Percentiles rank a stretch among this genome's conserved stretches.
These are phyloP conservation scores for Pholis gunnellus DNA, from an alignment of 2,113 vertebrate species.

Conservation along the genomic window DNA sequence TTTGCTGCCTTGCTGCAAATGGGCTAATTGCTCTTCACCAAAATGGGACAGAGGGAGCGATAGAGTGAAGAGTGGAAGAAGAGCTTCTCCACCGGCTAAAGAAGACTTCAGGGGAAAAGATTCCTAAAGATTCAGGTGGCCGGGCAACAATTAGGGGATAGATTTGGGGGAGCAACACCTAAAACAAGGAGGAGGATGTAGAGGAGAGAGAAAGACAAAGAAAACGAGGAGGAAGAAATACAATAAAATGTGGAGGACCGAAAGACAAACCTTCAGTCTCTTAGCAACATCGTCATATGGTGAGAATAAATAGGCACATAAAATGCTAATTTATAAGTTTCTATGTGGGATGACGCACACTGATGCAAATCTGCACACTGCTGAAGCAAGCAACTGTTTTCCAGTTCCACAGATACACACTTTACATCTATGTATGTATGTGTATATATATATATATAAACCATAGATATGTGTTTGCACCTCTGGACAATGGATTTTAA, in stretches of 20 bases:
- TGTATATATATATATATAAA: not conserved
- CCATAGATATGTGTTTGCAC: not conserved
- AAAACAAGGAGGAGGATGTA: not conserved
- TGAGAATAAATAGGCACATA: not conserved
- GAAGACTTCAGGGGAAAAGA: conserved; percentile 2
- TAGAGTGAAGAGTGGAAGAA: conserved; percentile 9
- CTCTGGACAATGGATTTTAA: not conserved
- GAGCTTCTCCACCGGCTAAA: not conserved
- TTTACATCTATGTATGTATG: not conserved
- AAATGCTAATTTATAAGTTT: conserved; percentile 22
- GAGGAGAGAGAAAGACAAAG: not conserved
- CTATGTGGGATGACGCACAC: conserved; percentile 5
- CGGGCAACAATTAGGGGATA: not conserved
- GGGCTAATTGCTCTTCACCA: conserved; percentile 72
- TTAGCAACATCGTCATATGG: conserved; percentile 32
- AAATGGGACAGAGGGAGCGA: conserved; percentile 56
- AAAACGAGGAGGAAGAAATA: conserved; percentile 2
- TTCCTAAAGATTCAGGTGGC: not conserved
- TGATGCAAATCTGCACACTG: conserved; percentile 1
- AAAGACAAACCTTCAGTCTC: conserved; percentile 8
- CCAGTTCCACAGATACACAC: not conserved
- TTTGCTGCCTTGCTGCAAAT: conserved; percentile 37
- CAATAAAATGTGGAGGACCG: not conserved
- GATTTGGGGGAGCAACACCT: not conserved
- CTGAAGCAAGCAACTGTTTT: not conserved